A percentile compares a stretch with the other conserved stretches of the same genome.
These are phyloP conservation scores for Actinostola sp. DNA, from an alignment of 92 coral and sea anemone genomes.

Conservation along the genomic window DNA sequence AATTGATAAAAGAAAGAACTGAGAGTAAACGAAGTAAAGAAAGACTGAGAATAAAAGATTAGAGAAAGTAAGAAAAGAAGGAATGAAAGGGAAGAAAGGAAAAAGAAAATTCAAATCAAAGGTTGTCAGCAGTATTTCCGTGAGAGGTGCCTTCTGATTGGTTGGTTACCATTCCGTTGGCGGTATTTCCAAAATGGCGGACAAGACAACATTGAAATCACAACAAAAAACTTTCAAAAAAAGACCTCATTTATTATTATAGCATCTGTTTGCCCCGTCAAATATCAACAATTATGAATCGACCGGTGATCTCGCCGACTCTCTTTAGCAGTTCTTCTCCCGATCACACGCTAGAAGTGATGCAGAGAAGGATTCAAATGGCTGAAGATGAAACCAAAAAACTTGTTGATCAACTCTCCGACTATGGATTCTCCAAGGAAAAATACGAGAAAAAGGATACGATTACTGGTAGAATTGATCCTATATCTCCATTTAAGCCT, in stretches of 20 bases:
- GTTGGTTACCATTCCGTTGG: slow-evolving; percentile 31
- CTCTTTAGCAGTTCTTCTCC: slow-evolving; percentile 73
- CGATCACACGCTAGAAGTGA: slow-evolving; percentile 90
- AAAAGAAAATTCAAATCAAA: background rate
- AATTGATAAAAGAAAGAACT: too few species aligned
- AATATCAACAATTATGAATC: slow-evolving; percentile 48
- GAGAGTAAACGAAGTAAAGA: too few species aligned
- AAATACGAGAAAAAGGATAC: slow-evolving; percentile 50
- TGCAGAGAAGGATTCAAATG: slow-evolving; percentile 89
- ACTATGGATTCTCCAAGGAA: slow-evolving; percentile 87
- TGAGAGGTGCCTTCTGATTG: slow-evolving; percentile 48
- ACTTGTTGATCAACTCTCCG: slow-evolving; percentile 83
- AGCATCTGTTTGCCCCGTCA: slow-evolving; percentile 1
- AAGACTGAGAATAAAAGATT: too few species aligned
- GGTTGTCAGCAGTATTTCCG: slow-evolving; percentile 50
- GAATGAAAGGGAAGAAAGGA: background rate
- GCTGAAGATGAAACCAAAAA: slow-evolving; percentile 97
- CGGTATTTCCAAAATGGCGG: slow-evolving; percentile 65
- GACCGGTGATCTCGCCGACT: slow-evolving; percentile 82
- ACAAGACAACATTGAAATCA: slow-evolving; percentile 37
- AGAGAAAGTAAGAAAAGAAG: background rate
- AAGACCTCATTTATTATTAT: slow-evolving; percentile 4
- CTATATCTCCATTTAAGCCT: slow-evolving; percentile 85
- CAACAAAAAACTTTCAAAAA: slow-evolving; percentile 29
- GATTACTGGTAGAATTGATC: slow-evolving; percentile 71